Evolutionary conservation across 1,140 invertebrate genomes (phyloP).

Genomic region (Eumaeus atala): DNA sequence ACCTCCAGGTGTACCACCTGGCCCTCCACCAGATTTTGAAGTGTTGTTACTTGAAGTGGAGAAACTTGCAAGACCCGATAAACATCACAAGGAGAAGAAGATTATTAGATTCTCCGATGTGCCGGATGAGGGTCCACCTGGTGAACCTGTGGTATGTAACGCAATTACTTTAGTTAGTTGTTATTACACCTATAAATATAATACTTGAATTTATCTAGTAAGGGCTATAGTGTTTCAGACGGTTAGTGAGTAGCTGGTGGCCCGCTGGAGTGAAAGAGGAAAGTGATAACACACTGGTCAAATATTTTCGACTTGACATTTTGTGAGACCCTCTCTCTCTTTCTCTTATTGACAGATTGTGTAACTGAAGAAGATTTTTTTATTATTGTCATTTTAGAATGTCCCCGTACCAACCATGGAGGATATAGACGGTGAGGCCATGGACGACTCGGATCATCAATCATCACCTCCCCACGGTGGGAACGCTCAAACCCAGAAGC

Average conservation of each 20-base stretch:
- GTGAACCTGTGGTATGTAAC: slow-evolving; percentile 37
- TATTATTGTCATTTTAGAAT: neutral
- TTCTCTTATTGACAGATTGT: no score
- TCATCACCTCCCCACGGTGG: slow-evolving; percentile 18
- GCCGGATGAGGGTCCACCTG: slow-evolving; percentile 68
- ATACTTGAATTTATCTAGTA: no score
- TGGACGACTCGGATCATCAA: slow-evolving; percentile 30
- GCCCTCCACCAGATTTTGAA: slow-evolving; percentile 83
- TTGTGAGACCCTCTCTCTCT: no score
- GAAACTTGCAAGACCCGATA: slow-evolving; percentile 40
- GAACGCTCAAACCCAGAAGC: slow-evolving; percentile 74
- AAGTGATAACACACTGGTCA: no score
- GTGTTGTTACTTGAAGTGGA: slow-evolving; percentile 77
- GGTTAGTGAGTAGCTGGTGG: no score
- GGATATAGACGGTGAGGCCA: slow-evolving; percentile 42
- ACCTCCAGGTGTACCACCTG: slow-evolving; percentile 91
- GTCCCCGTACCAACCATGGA: slow-evolving; percentile 13
- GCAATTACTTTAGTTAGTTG: no score
- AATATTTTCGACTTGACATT: no score
- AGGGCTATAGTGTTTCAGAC: no score
- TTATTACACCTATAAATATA: no score
- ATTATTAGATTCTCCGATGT: slow-evolving; percentile 81
- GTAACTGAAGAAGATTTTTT: no score
- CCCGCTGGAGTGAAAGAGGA: no score
- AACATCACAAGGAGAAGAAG: slow-evolving; percentile 69